phyloP scores from a whole-genome alignment of 1,140 invertebrate genomes.

The Drosophila ohnishii region DNA sequence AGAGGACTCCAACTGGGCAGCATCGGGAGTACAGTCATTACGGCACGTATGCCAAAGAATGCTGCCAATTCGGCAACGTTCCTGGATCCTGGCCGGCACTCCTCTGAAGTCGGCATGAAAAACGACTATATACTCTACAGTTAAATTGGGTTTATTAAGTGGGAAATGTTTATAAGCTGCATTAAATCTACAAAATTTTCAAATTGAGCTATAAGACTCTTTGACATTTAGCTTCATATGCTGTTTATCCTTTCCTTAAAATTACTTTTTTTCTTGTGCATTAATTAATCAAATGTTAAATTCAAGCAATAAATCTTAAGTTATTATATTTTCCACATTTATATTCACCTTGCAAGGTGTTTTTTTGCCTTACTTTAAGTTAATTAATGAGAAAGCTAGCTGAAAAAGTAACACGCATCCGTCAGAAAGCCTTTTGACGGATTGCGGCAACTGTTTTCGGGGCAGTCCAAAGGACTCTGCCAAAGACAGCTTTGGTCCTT shows the following conservation, averaged over 20 bases:
- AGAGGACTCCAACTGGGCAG: conserved; percentile 25
- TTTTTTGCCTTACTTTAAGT: background rate
- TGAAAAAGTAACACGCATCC: conserved; percentile 10
- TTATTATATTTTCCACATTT: background rate
- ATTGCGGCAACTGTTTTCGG: conserved; percentile 22
- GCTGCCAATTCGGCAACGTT: conserved; percentile 50
- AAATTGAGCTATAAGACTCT: background rate
- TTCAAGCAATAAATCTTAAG: background rate
- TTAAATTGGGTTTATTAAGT: conserved; percentile 5
- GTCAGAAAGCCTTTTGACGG: conserved; percentile 8
- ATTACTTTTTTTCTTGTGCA: background rate
- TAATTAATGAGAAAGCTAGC: conserved; percentile 14
- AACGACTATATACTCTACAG: conserved; percentile 2
- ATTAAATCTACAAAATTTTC: background rate
- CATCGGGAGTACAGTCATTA: conserved; percentile 42
- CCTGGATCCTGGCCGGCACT: conserved; percentile 10
- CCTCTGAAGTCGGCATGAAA: background rate
- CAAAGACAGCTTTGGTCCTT: conserved; percentile 26
- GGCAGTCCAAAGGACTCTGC: conserved; percentile 19
- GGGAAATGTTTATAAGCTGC: background rate
- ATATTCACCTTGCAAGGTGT: background rate
- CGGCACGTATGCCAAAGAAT: conserved; percentile 47
- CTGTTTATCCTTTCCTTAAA: too few species aligned
- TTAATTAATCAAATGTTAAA: background rate
- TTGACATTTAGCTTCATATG: background rate